Base-by-base conservation (phyloP, 2,113 vertebrate species). In the Tychaedon coryphoeus region DNA sequence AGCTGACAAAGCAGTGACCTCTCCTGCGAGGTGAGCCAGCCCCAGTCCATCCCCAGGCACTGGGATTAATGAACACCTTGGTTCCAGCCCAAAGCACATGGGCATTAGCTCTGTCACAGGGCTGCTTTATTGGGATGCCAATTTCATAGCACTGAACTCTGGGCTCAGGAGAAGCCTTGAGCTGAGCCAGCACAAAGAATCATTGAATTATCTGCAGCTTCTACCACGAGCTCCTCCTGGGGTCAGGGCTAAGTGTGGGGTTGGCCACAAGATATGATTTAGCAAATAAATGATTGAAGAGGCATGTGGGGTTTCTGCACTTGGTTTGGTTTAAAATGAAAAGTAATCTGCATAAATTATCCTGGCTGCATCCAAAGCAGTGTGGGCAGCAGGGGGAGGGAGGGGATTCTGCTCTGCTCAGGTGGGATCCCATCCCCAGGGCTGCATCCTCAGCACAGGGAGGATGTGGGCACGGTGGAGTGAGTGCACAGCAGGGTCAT, bases 1-100 rank as follows among this genome's bases (percentile, higher is more conserved):
- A 95, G 90, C 88, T 95, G 95, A 86, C 69, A 69, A 76, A 96
- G 69, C 85, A 75, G 80, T 88, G 94, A 90, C 84, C 87, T 93
- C 91, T 95, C 69, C 38, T 84, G 33, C 53, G 40, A 19, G 51
- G 73, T 50, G 31, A 90, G 86, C 51, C 88, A 83, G 62, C 90
- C 58, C 0, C 5, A 81, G 81, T 47, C 74, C 43, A 36, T 78
- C 70, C 85, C 5, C 4, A 91, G 67, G 70, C 91, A 34, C 61
- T 54, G 65, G 84, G 66, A 93, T 87, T 81, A 91, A 95, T 86
- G 79, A 91, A 86, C 42, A 2, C 4, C 2, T 50, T 85, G 69
- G 85, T 78, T 83, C 82, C 69, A 95, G 92, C 74, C 82, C 92
- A 86, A 42, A 90, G 82, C 72, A 91, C 91, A 84, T 70, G 74